Percentiles rank a stretch among this genome's conserved stretches.
phyloP scores from a whole-genome alignment of 2,888 invertebrate genomes.

The Temnothorax rugatulus region DNA sequence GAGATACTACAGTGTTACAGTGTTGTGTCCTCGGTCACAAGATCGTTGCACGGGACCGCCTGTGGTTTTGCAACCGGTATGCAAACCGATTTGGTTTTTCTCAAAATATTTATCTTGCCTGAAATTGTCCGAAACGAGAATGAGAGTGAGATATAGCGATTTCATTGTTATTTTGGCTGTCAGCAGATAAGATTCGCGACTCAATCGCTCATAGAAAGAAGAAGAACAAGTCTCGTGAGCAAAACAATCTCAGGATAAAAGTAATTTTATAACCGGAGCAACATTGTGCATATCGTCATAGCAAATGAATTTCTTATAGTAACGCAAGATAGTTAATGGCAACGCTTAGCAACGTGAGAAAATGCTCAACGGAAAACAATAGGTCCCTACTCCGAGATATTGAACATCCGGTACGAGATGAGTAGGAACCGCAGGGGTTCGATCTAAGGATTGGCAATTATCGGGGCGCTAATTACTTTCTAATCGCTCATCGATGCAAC shows the following conservation, averaged over 20 bases:
- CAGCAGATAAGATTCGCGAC: not conserved
- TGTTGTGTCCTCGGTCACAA: slow-evolving; percentile 9
- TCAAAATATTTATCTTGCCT: not conserved
- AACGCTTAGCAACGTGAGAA: slow-evolving; percentile 54
- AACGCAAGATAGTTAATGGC: slow-evolving; percentile 43
- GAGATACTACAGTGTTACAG: not conserved
- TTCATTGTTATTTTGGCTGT: not conserved
- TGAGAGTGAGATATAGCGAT: not conserved
- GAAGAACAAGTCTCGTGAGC: not conserved
- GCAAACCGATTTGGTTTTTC: not conserved
- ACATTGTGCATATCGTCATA: not conserved
- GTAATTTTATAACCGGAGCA: not conserved
- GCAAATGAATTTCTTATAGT: not conserved
- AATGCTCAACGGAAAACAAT: slow-evolving; percentile 62
- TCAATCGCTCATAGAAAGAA: not conserved
- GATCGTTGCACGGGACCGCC: slow-evolving; percentile 5
- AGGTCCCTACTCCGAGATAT: slow-evolving; percentile 30
- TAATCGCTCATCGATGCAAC: slow-evolving; percentile 65
- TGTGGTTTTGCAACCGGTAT: slow-evolving; percentile 13
- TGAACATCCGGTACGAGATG: slow-evolving; percentile 68
- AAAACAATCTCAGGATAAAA: not conserved
- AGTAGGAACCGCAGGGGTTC: slow-evolving; percentile 66
- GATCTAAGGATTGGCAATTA: slow-evolving; percentile 58
- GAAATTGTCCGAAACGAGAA: slow-evolving; percentile 1
- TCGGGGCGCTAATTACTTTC: slow-evolving; percentile 74